A percentile compares a stretch with the other conserved stretches of the same genome.
Evolutionary conservation across 2,888 invertebrate species (phyloP).

Genomic region (Rutpela maculata): DNA sequence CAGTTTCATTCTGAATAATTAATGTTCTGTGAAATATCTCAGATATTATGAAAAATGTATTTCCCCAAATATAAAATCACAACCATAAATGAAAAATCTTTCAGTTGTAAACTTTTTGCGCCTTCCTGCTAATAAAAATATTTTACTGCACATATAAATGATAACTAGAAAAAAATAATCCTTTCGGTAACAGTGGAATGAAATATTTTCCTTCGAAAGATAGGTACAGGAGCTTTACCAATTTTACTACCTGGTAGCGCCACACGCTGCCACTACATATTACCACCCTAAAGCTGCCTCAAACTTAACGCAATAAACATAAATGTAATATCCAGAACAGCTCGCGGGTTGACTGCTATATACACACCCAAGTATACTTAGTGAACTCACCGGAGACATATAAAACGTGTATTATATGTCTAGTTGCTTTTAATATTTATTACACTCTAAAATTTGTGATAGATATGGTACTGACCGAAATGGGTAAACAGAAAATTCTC

Average conservation of each 20-base stretch:
- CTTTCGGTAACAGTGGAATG: background rate
- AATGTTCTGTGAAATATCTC: background rate
- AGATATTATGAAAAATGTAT: background rate
- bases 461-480: constrained; percentile 30
- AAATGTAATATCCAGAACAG: constrained; percentile 53
- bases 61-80: background rate
- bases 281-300: constrained; percentile 37
- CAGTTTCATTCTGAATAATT: no score
- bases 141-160: constrained; percentile 15
- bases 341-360: constrained; percentile 28
- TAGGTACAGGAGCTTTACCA: background rate
- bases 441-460: constrained; percentile 52
- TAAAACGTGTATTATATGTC: constrained; percentile 50
- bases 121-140: background rate
- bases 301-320: constrained; percentile 53
- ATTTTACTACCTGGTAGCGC: background rate
- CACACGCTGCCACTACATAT: constrained; percentile 13
- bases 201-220: constrained; percentile 12
- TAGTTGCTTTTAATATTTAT: constrained; percentile 54
- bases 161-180: background rate
- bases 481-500: constrained; percentile 22
- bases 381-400: constrained; percentile 48
- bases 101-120: background rate
- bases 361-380: constrained; percentile 49
- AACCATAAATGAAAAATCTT: background rate